These are phyloP conservation scores for Crocuta crocuta DNA, from an alignment of 2,113 vertebrate species.

Conservation along the genomic window DNA sequence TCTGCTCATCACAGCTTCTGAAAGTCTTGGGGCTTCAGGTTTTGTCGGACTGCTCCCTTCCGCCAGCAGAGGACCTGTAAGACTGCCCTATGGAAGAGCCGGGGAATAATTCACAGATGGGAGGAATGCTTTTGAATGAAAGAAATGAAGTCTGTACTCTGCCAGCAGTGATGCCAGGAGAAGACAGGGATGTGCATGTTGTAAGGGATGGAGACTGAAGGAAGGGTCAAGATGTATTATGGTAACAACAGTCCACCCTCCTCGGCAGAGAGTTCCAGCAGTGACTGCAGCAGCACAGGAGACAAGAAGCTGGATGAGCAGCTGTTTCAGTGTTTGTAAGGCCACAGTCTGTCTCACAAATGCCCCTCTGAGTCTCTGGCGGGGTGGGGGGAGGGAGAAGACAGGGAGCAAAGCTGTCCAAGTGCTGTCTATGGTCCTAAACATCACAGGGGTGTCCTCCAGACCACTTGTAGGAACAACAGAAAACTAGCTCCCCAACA, in stretches of 20 bases:
- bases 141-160: slow-evolving; percentile 63
- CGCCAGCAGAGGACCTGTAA: slow-evolving; percentile 63
- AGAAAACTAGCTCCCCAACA: slow-evolving; percentile 32
- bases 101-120: slow-evolving; percentile 41
- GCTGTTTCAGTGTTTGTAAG: slow-evolving; percentile 38
- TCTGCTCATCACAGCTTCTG: slow-evolving; percentile 15
- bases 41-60: not conserved
- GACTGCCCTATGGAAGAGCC: not conserved
- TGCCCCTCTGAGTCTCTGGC: not conserved
- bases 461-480: slow-evolving; percentile 47
- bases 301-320: not conserved
- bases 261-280: not conserved
- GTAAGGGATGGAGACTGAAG: not conserved
- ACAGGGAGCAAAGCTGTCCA: not conserved
- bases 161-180: not conserved
- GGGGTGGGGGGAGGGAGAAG: not conserved
- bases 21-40: slow-evolving; percentile 34
- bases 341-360: not conserved
- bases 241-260: not conserved
- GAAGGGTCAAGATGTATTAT: not conserved
- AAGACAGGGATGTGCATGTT: not conserved
- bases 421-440: not conserved
- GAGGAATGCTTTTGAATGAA: rapidly evolving
- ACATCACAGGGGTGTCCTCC: not conserved
- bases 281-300: not conserved